Evolutionary conservation across 2,888 invertebrate species (phyloP).

Genomic region (Spilarctia lutea): DNA sequence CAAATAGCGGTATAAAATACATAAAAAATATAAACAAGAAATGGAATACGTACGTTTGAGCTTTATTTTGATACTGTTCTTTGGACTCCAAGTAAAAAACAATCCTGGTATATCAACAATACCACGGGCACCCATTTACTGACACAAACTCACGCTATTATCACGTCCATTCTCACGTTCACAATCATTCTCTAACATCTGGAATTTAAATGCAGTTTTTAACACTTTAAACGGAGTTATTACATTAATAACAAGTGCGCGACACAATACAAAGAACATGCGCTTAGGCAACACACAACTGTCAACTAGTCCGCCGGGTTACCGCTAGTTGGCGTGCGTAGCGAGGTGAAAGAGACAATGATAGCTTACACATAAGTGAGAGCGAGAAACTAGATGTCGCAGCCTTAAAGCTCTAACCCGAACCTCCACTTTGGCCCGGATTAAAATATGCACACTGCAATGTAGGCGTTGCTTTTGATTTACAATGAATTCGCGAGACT

Average conservation of each 20-base stretch:
- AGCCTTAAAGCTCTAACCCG: slow-evolving; percentile 70
- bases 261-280: slow-evolving; percentile 76
- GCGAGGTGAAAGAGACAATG: slow-evolving; percentile 55
- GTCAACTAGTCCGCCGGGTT: slow-evolving; percentile 70
- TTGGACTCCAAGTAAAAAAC: slow-evolving; percentile 83
- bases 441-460: slow-evolving; percentile 59
- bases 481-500: slow-evolving; percentile 51
- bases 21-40: not conserved
- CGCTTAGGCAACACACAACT: slow-evolving; percentile 70
- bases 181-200: slow-evolving; percentile 39
- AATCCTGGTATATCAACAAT: slow-evolving; percentile 80
- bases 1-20: not conserved
- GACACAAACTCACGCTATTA: slow-evolving; percentile 70
- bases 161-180: slow-evolving; percentile 58
- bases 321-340: slow-evolving; percentile 74
- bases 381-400: slow-evolving; percentile 48
- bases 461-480: slow-evolving; percentile 59
- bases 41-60: slow-evolving; percentile 77
- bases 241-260: slow-evolving; percentile 45
- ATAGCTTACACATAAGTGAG: slow-evolving; percentile 29
- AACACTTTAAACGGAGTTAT: slow-evolving; percentile 44
- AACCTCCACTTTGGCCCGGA: slow-evolving; percentile 62
- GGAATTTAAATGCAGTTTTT: slow-evolving; percentile 36
- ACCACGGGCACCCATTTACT: slow-evolving; percentile 83
- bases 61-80: slow-evolving; percentile 84